Evolutionary conservation across 2,888 invertebrate genomes (phyloP).

Genomic region (Helleia helle): DNA sequence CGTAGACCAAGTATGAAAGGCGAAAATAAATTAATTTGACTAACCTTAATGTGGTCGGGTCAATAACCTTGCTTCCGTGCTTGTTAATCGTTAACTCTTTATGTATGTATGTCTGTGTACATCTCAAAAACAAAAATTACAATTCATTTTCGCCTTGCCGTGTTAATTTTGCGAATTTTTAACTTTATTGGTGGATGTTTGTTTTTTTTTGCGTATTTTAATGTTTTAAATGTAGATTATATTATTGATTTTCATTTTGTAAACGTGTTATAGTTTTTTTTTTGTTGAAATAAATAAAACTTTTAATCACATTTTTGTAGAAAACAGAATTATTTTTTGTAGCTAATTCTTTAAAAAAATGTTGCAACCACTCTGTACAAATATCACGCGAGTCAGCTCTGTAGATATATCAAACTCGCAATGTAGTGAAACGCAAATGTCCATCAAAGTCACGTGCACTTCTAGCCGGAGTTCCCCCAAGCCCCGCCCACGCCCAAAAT

Average conservation of each 20-base stretch:
- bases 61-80: background rate
- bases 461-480: conserved; percentile 19
- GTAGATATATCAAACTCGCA: too few relatives aligned
- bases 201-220: too few relatives aligned
- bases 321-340: too few relatives aligned
- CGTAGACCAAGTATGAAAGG: conserved; percentile 15
- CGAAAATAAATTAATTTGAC: conserved; percentile 28
- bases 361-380: too few relatives aligned
- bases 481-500: conserved; percentile 24
- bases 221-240: too few relatives aligned
- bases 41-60: conserved; percentile 1
- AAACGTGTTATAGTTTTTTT: too few relatives aligned
- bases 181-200: background rate
- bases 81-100: background rate
- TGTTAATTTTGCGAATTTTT: background rate
- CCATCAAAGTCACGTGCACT: conserved; percentile 3
- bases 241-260: too few relatives aligned
- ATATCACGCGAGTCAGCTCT: too few relatives aligned
- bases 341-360: too few relatives aligned
- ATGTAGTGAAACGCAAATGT: background rate
- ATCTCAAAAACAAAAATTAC: background rate
- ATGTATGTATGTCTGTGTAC: background rate
- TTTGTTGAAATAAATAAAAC: too few relatives aligned
- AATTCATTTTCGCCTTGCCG: conserved; percentile 8
- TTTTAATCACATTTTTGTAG: too few relatives aligned